Base-by-base conservation (phyloP, 2,113 vertebrate genomes). In the Equus przewalskii region DNA sequence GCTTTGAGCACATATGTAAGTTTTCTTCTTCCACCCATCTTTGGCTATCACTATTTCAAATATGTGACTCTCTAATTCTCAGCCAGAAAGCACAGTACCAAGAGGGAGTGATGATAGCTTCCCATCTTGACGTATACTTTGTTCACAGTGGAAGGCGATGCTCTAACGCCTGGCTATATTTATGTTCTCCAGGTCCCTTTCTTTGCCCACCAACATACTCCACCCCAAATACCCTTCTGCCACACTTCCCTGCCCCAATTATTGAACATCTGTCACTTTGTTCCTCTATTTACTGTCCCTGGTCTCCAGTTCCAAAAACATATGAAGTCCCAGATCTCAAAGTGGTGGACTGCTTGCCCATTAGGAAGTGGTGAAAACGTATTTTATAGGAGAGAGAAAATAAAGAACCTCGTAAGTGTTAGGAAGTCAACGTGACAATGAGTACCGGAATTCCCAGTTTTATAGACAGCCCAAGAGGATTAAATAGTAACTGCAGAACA, bases 31-130 rank as follows among this genome's bases (percentile, higher is more conserved):
- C 30, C 21, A 56, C 0, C 9, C 28, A 3, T 18, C 13, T 36
- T 69, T 64, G 28, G 14, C 4, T 16, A 75, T 92, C 11, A 16
- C 60, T 84, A 44, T 95, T 89, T 91, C 49, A 86, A 54, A 93
- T 5, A 21, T 3, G 9, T 86, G 26, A 22, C 7, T 82, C 75
- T 12, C 28, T 67, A 54, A 28, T 92, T 87, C 19, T 46, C 51
- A 62, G 7, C 22, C 41, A 54, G 6, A 24, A 89, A 65, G 28
- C 26, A 30, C 8, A 26, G 4, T 19, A 11, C 62, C 22, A 5
- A 28, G 28, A 65, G 65, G 6, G 3, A 87, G n/a, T 62, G 28
- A 80, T 49, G 19, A 7, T 76, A 11, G 5, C 51, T 10, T 80
- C 33, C 19, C 22, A 7, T 11, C 60, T 79, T 46, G 28, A 79